Evolutionary conservation across 2,113 vertebrate species (phyloP).

Genomic region (Myrmecophaga tridactyla): DNA sequence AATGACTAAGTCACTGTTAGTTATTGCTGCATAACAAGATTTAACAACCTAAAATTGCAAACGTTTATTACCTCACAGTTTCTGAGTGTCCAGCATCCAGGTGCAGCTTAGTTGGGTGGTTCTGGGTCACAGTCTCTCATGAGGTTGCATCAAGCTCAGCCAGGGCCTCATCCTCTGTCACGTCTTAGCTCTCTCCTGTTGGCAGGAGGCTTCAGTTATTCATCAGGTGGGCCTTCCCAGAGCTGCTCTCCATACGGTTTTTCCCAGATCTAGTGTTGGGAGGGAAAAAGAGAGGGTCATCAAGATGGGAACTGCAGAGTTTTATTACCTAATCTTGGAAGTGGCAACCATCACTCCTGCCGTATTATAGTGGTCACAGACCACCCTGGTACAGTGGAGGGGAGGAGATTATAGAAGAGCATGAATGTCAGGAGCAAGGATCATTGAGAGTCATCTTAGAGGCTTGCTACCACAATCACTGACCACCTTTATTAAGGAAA

Average conservation of each 20-base stretch:
- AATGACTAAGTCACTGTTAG: background rate
- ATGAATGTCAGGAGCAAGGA: background rate
- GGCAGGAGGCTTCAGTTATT: background rate
- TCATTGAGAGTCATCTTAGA: background rate
- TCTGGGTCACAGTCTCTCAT: background rate
- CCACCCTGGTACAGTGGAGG: background rate
- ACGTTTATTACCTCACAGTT: background rate
- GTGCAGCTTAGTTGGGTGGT: too few species aligned
- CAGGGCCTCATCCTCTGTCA: background rate
- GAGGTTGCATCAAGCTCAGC: background rate
- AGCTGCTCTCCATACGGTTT: background rate
- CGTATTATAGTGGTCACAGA: background rate
- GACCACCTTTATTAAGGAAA: background rate
- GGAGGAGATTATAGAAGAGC: background rate
- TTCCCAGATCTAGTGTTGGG: background rate
- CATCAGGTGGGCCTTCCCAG: background rate
- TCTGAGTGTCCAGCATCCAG: background rate
- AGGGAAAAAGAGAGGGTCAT: background rate
- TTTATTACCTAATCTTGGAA: background rate
- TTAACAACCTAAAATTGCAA: background rate
- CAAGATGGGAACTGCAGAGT: background rate
- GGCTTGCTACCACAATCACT: background rate
- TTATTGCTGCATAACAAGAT: background rate
- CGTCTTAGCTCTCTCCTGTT: background rate
- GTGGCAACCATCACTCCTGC: background rate